Conservation (phyloP, 2,888 invertebrate genomes). For the Eristalis arbustorum region DNA sequence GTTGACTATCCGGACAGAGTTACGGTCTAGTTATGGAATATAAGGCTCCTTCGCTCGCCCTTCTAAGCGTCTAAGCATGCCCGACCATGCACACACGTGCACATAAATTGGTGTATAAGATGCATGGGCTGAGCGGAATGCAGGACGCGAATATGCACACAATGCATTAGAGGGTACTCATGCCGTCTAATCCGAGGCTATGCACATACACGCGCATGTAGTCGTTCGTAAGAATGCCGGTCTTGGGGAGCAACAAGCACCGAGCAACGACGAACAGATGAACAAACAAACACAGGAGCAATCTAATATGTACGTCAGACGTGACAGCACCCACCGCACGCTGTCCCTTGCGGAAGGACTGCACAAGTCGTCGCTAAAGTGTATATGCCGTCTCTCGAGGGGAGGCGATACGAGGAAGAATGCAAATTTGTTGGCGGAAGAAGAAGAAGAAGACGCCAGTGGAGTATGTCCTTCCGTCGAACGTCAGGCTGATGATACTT, state of each 20-base stretch:
- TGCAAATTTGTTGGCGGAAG: neutral
- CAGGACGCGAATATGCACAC: neutral
- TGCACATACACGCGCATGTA: neutral
- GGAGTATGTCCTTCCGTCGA: constrained; percentile 27
- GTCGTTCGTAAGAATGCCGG: constrained; percentile 11
- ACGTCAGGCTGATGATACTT: constrained; percentile 32
- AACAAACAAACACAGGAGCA: constrained; percentile 33
- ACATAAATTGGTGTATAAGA: neutral
- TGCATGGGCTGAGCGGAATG: neutral
- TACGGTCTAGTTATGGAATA: neutral
- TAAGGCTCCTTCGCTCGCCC: neutral
- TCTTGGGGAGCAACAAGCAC: neutral
- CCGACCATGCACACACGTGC: neutral
- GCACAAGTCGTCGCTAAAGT: neutral
- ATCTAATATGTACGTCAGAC: constrained; percentile 30
- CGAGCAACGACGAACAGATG: neutral
- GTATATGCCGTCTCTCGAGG: neutral
- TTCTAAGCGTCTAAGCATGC: neutral
- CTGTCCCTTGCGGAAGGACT: neutral
- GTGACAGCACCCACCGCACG: constrained; percentile 6
- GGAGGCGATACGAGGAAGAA: neutral
- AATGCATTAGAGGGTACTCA: neutral
- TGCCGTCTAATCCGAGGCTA: neutral
- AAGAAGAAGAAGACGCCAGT: neutral
- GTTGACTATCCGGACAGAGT: neutral